These are phyloP conservation scores for Hydrozoanthus tunicans DNA, from an alignment of 64 coral and sea anemone species.

Conservation along the genomic window DNA sequence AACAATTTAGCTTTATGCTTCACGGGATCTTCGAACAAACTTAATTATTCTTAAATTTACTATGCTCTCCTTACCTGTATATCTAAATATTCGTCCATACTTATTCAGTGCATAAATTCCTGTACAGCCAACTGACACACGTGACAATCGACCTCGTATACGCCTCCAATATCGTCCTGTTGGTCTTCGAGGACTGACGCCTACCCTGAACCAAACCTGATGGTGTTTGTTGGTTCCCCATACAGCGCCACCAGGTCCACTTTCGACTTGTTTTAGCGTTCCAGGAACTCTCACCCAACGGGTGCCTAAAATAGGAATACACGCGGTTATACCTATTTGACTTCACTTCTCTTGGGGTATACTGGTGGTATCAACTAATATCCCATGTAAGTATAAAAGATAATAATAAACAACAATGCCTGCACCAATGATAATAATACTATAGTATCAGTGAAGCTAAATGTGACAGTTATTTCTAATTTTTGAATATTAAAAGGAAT, in stretches of 20 bases:
- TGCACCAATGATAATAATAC: no score
- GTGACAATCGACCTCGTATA: slow-evolving; percentile 36
- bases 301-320: background rate
- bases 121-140: background rate
- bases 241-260: slow-evolving; percentile 14
- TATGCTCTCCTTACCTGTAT: slow-evolving; percentile 7
- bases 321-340: background rate
- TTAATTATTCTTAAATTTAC: background rate
- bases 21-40: no score
- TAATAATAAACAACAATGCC: no score
- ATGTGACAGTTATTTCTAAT: no score
- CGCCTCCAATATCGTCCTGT: slow-evolving; percentile 43
- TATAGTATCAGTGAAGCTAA: no score
- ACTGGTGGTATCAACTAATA: background rate
- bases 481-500: no score
- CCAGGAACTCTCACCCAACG: background rate
- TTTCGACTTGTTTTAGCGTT: background rate
- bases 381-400: background rate
- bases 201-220: slow-evolving; percentile 23
- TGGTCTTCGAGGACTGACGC: background rate
- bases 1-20: no score
- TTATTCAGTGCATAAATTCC: slow-evolving; percentile 21
- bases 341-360: background rate
- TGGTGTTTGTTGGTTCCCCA: slow-evolving; percentile 23
- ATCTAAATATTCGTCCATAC: slow-evolving; percentile 43